phyloP scores from a whole-genome alignment of 2,888 invertebrate genomes.

The Temnothorax rugatulus region DNA sequence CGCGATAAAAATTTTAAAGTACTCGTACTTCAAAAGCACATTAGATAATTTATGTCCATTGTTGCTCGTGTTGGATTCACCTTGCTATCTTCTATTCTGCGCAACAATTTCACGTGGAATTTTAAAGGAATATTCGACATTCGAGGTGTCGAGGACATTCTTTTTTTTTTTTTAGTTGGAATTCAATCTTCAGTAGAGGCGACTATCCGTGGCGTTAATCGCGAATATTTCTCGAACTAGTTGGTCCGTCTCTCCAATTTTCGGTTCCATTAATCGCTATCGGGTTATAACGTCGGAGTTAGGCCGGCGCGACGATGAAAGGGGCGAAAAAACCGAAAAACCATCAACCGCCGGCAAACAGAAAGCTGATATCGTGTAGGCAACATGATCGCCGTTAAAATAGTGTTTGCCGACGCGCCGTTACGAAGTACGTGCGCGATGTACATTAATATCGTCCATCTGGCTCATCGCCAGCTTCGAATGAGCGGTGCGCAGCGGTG shows the following conservation, averaged over 20 bases:
- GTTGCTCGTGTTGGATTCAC: neutral
- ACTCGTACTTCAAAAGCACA: neutral
- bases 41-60: neutral
- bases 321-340: conserved; percentile 22
- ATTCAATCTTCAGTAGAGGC: conserved; percentile 21
- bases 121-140: too few species aligned
- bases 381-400: conserved; percentile 52
- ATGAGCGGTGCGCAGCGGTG: conserved; percentile 34
- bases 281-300: conserved; percentile 22
- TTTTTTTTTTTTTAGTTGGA: neutral
- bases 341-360: conserved; percentile 49
- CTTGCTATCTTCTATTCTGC: neutral
- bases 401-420: conserved; percentile 51
- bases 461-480: conserved; percentile 60
- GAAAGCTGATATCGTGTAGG: conserved; percentile 47
- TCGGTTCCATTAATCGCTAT: conserved; percentile 45
- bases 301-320: neutral
- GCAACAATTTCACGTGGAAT: neutral
- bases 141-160: neutral
- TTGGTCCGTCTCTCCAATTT: conserved; percentile 26
- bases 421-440: conserved; percentile 54
- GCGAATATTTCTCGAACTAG: conserved; percentile 11
- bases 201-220: conserved; percentile 10
- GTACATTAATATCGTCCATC: conserved; percentile 60
- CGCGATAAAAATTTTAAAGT: neutral